These are phyloP conservation scores for Mormyrus lacerda DNA, from an alignment of 2,113 vertebrate genomes.

Conservation along the genomic window DNA sequence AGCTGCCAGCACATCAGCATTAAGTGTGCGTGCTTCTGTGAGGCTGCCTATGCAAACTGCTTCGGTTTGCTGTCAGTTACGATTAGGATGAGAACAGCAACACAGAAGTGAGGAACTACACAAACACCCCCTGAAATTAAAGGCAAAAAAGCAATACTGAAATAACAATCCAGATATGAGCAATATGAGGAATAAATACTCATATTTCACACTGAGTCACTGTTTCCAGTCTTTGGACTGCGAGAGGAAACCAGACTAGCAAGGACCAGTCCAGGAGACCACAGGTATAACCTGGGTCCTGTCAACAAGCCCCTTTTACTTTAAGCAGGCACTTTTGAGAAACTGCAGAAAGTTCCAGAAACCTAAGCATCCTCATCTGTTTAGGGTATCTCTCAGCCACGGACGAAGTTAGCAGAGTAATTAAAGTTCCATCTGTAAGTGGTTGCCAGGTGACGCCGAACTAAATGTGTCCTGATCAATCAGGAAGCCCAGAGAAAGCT, in stretches of 20 bases:
- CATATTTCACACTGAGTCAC: not conserved
- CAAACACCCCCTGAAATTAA: not conserved
- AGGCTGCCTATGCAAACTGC: not conserved
- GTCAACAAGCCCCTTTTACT: not conserved
- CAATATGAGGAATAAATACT: not conserved
- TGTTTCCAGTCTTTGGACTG: not conserved
- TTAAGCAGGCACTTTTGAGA: not conserved
- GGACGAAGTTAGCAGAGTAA: not conserved
- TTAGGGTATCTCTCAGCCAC: conserved; percentile 17
- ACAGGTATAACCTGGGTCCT: not conserved
- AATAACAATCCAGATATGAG: not conserved
- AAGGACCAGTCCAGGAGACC: not conserved
- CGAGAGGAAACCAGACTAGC: not conserved
- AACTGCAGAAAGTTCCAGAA: not conserved
- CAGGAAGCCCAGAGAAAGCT: conserved; percentile 25
- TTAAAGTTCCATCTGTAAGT: conserved; percentile 35
- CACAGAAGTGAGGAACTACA: not conserved
- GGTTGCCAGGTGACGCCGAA: conserved; percentile 26
- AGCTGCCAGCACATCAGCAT: not conserved
- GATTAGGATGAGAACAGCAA: not conserved
- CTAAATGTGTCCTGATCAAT: conserved; percentile 37
- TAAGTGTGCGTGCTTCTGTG: not conserved
- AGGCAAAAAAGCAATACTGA: not conserved
- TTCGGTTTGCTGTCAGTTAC: not conserved
- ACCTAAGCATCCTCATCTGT: conserved; percentile 6